A percentile compares a stretch with the other conserved stretches of the same genome.
Evolutionary conservation across 2,888 invertebrate species (phyloP).

Genomic region (Rosalia funebris): DNA sequence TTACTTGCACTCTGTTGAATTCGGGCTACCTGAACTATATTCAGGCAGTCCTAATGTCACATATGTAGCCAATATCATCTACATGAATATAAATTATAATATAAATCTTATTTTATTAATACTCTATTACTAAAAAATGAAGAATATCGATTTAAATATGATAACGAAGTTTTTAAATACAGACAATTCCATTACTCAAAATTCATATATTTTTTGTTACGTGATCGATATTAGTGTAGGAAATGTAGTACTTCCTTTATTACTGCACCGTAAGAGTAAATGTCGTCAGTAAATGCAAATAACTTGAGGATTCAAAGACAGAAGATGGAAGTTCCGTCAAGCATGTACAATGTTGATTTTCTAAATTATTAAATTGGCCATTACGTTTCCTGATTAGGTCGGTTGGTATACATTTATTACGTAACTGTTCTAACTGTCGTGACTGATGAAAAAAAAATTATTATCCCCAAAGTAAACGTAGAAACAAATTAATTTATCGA

Average conservation of each 20-base stretch:
- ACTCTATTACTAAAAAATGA: too few species aligned
- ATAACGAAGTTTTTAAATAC: too few species aligned
- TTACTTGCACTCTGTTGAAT: too few species aligned
- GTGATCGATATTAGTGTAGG: too few species aligned
- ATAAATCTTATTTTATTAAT: too few species aligned
- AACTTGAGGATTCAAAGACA: slow-evolving; percentile 21
- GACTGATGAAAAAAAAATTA: slow-evolving; percentile 18
- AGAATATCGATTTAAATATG: too few species aligned
- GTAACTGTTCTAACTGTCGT: neutral
- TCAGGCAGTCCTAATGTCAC: too few species aligned
- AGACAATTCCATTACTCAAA: too few species aligned
- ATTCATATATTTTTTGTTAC: too few species aligned
- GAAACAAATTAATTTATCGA: slow-evolving; percentile 39
- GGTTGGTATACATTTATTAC: slow-evolving; percentile 9
- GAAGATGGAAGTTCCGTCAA: slow-evolving; percentile 27
- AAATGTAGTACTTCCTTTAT: slow-evolving; percentile 4
- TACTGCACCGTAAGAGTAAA: slow-evolving; percentile 1
- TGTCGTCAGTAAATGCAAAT: slow-evolving; percentile 19
- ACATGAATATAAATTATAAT: too few species aligned
- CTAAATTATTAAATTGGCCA: slow-evolving; percentile 43
- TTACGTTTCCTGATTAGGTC: slow-evolving; percentile 33
- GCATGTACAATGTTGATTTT: slow-evolving; percentile 39
- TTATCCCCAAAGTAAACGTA: slow-evolving; percentile 17
- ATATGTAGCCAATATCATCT: too few species aligned
- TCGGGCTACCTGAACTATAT: too few species aligned